These are phyloP conservation scores for Hippocampus kuda DNA, from an alignment of 2,797 vertebrate species.

Conservation along the genomic window DNA sequence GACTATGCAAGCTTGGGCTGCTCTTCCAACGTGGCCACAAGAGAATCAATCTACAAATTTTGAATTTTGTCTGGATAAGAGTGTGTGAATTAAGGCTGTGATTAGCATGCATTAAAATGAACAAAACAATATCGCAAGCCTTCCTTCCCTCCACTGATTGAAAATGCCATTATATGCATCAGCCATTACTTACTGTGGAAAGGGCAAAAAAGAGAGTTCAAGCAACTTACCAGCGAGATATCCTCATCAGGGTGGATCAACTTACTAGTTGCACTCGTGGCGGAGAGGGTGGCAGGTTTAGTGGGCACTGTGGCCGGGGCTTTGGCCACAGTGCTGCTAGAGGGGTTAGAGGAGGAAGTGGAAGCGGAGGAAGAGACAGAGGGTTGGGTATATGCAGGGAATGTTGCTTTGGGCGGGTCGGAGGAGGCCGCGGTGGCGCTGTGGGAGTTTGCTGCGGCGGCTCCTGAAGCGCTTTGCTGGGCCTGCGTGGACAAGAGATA, in stretches of 20 bases:
- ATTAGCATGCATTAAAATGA: not conserved
- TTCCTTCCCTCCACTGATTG: not conserved
- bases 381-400: conserved; percentile 97
- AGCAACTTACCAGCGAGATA: conserved; percentile 98
- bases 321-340: conserved; percentile 92
- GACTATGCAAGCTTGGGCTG: conserved; percentile 42
- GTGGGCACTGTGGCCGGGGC: conserved; percentile 85
- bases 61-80: not conserved
- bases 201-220: conserved; percentile 62
- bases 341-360: conserved; percentile 83
- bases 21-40: conserved; percentile 37
- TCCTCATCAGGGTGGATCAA: conserved; percentile 99
- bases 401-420: conserved; percentile 91
- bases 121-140: not conserved
- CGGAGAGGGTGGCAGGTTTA: conserved; percentile 96
- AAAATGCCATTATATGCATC: conserved; percentile 39
- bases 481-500: conserved; percentile 62
- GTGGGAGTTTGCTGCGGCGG: conserved; percentile 76
- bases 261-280: conserved; percentile 99
- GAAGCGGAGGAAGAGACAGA: conserved; percentile 82
- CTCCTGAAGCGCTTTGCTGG: conserved; percentile 81
- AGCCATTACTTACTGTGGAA: conserved; percentile 74
- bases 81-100: not conserved
- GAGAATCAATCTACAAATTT: conserved; percentile 15
- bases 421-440: conserved; percentile 70